Percentiles rank a stretch among this genome's conserved stretches.
Evolutionary conservation across 1,140 invertebrate genomes (phyloP).

Genomic region (Hormaphis cornu): DNA sequence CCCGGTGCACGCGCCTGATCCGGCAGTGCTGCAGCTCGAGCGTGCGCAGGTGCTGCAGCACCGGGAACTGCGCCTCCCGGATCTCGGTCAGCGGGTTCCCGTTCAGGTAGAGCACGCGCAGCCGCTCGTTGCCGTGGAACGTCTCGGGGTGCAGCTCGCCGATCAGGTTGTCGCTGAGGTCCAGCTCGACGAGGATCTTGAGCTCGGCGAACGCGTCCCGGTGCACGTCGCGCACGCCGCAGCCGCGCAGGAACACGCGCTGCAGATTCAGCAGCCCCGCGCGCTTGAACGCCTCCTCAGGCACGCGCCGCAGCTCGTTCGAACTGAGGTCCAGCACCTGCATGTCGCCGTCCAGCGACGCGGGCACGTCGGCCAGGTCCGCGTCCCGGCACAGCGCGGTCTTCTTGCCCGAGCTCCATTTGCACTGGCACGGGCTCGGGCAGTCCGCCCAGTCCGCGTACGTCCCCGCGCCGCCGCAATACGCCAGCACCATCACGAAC

Average conservation of each 20-base stretch:
- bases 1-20: slow-evolving; percentile 57
- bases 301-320: slow-evolving; percentile 63
- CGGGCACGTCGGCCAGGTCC: slow-evolving; percentile 63
- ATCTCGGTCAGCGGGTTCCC: slow-evolving; percentile 60
- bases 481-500: slow-evolving; percentile 35
- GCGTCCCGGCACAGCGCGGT: slow-evolving; percentile 70
- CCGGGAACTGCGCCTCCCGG: slow-evolving; percentile 57
- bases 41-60: slow-evolving; percentile 57
- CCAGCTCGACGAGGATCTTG: slow-evolving; percentile 76
- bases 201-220: slow-evolving; percentile 74
- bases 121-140: slow-evolving; percentile 62
- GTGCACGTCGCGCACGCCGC: slow-evolving; percentile 64
- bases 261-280: slow-evolving; percentile 74
- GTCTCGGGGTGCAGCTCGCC: slow-evolving; percentile 57
- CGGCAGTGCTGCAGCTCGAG: slow-evolving; percentile 68
- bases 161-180: slow-evolving; percentile 66
- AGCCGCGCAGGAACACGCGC: slow-evolving; percentile 63
- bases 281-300: slow-evolving; percentile 68
- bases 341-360: slow-evolving; percentile 65
- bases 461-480: slow-evolving; percentile 24
- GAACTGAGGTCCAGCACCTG: slow-evolving; percentile 75
- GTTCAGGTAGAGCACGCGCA: slow-evolving; percentile 57
- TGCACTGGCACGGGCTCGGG: slow-evolving; percentile 69
- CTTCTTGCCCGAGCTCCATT: slow-evolving; percentile 81
- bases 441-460: slow-evolving; percentile 69